Conservation (phyloP, 2,888 invertebrate genomes). For the Schizaphis graminum region DNA sequence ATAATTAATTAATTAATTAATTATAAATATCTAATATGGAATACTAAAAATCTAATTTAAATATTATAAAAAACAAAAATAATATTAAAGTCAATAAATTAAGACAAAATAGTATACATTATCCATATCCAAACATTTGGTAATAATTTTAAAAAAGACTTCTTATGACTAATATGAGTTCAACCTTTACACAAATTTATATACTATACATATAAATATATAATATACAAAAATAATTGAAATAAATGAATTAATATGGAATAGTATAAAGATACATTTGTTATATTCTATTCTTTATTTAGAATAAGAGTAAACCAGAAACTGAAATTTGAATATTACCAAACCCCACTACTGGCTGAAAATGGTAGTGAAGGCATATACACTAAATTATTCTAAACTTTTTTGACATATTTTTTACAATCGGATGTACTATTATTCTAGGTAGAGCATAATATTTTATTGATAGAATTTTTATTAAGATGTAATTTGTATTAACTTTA, state of each 20-base stretch:
- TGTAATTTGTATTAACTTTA: background rate
- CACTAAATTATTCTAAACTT: background rate
- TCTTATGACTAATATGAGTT: too few relatives aligned
- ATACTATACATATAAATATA: too few relatives aligned
- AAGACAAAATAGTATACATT: background rate
- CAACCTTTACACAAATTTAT: too few relatives aligned
- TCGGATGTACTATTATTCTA: background rate
- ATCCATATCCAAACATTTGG: background rate
- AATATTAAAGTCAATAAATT: background rate
- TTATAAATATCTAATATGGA: background rate
- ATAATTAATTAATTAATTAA: conserved; percentile 8
- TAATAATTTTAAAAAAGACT: background rate
- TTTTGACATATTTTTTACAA: background rate
- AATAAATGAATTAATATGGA: background rate
- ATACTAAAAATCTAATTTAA: background rate
- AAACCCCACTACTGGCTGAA: background rate
- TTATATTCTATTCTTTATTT: background rate
- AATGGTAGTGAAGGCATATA: background rate
- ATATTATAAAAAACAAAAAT: background rate
- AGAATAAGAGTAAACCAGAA: background rate
- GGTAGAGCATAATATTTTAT: background rate
- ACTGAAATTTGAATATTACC: background rate
- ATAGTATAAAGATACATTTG: background rate
- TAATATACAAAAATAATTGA: background rate
- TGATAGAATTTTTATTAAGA: background rate